These are phyloP conservation scores for Pseudomyrmex sp. DNA, from an alignment of 1,140 invertebrate genomes.

Conservation along the genomic window DNA sequence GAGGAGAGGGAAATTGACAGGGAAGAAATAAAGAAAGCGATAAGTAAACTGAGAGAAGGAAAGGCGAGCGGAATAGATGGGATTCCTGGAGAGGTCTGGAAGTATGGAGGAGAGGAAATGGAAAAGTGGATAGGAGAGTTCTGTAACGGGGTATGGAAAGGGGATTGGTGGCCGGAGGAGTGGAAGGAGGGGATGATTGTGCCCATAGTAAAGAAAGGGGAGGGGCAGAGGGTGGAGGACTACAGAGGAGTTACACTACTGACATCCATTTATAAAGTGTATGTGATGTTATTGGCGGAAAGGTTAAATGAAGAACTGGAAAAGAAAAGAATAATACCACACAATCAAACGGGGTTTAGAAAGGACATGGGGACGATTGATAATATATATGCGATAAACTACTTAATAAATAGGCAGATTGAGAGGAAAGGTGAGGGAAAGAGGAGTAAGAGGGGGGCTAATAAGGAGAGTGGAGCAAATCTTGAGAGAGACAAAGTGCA, in stretches of 20 bases:
- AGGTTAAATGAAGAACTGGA: no score
- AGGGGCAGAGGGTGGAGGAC: not conserved
- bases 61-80: not conserved
- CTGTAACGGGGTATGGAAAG: not conserved
- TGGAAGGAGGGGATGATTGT: not conserved
- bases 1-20: not conserved
- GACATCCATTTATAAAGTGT: not conserved
- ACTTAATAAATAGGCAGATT: no score
- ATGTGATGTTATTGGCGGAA: no score
- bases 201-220: not conserved
- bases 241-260: not conserved
- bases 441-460: not conserved
- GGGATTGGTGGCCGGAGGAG: not conserved
- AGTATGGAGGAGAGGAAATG: not conserved
- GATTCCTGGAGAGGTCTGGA: not conserved
- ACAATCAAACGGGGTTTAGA: no score
- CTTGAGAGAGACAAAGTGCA: not conserved
- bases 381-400: no score
- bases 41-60: not conserved
- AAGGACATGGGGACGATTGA: no score
- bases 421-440: not conserved
- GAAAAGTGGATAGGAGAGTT: not conserved
- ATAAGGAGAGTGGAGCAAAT: not conserved
- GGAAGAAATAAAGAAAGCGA: not conserved
- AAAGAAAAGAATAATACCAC: no score